A percentile compares a stretch with the other conserved stretches of the same genome.
Conservation (phyloP, 2,888 invertebrate genomes). For the Siphlonurus alternatus region DNA sequence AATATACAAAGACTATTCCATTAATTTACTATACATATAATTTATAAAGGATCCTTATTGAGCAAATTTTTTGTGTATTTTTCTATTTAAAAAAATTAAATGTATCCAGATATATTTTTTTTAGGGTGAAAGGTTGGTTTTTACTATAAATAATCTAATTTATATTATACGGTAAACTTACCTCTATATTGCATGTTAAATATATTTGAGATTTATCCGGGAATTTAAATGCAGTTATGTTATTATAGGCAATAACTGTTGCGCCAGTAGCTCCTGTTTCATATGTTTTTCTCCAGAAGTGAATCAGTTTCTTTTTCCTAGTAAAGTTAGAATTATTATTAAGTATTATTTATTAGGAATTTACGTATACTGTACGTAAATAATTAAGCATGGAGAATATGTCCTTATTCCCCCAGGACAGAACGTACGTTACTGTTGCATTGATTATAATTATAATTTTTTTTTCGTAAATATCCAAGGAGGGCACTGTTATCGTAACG, state of each 20-base stretch:
- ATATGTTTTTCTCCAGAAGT: conserved; percentile 41
- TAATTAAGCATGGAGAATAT: not conserved
- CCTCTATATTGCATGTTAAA: conserved; percentile 56
- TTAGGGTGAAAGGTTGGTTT: not conserved
- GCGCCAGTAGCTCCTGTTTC: conserved; percentile 40
- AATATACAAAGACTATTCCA: too few species aligned
- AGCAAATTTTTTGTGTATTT: not conserved
- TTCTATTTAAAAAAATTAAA: not conserved
- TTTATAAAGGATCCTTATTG: too few species aligned
- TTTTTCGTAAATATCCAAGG: too few species aligned
- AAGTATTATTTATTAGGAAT: not conserved
- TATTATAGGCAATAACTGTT: conserved; percentile 45
- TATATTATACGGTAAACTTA: conserved; percentile 17
- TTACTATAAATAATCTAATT: too few species aligned
- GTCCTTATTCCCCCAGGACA: too few species aligned
- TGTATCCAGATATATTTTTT: not conserved
- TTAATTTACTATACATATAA: too few species aligned
- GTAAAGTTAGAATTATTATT: conserved; percentile 14
- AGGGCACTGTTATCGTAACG: too few species aligned
- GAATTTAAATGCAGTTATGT: conserved; percentile 54
- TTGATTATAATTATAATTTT: too few species aligned
- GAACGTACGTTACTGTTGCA: too few species aligned
- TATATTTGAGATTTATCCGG: conserved; percentile 55
- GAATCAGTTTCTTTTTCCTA: conserved; percentile 46
- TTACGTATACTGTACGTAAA: not conserved